Evolutionary conservation across 2,797 vertebrate species (phyloP).

Genomic region (Crocodylus rhombifer): DNA sequence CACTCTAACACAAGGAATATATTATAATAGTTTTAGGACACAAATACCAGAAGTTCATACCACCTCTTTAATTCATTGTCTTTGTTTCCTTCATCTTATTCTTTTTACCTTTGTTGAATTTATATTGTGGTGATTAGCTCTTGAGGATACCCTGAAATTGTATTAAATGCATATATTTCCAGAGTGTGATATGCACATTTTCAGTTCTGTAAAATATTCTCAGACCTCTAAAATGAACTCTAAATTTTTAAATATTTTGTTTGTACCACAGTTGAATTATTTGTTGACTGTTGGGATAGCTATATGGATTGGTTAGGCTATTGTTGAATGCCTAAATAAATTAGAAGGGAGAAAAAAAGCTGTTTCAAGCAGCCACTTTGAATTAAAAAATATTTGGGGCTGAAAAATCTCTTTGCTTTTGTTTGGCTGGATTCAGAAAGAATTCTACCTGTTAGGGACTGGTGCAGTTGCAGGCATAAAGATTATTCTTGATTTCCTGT

Average conservation of each 20-base stretch:
- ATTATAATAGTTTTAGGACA: not conserved
- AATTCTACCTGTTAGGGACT: constrained; percentile 8
- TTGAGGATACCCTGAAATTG: not conserved
- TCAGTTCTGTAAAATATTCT: not conserved
- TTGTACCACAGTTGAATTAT: constrained; percentile 12
- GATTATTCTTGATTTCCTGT: not conserved
- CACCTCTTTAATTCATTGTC: not conserved
- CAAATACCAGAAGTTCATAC: not conserved
- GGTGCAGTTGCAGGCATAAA: not conserved
- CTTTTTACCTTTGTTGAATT: not conserved
- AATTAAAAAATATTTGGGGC: constrained; percentile 31
- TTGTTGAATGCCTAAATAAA: not conserved
- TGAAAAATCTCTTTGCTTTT: constrained; percentile 43
- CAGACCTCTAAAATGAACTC: not conserved
- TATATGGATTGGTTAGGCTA: not conserved
- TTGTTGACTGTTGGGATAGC: constrained; percentile 27
- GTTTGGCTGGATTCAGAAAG: constrained; percentile 7
- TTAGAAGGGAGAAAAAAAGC: not conserved
- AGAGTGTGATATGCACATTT: not conserved
- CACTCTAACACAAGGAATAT: not conserved
- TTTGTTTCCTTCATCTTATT: not conserved
- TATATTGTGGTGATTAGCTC: not conserved
- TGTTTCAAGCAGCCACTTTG: constrained; percentile 53
- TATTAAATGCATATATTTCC: not conserved
- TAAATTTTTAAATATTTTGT: constrained; percentile 12